Conservation (phyloP, 2,797 vertebrate genomes). For the Protosalanx chinensis region DNA sequence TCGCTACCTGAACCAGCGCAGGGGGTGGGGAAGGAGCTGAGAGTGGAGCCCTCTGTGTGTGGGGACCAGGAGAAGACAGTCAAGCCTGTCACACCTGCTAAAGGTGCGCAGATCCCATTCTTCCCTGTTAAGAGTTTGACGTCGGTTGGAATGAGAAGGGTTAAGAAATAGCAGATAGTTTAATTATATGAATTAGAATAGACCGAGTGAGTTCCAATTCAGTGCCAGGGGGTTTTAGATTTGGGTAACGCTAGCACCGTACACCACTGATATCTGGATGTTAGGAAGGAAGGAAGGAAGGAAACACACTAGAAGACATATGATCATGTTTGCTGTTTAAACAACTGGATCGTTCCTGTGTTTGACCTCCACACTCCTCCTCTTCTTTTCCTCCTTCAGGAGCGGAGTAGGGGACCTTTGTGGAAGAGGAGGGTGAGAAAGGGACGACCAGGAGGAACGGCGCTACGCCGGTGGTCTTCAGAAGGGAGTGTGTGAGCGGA, state of each 20-base stretch:
- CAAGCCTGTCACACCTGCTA: conserved; percentile 39
- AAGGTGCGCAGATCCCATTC: conserved; percentile 53
- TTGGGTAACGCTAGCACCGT: too few relatives aligned
- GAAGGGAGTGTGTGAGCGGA: conserved; percentile 40
- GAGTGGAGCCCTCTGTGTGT: conserved; percentile 59
- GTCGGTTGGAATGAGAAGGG: neutral
- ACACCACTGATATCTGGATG: too few relatives aligned
- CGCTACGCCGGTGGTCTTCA: conserved; percentile 55
- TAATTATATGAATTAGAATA: too few relatives aligned
- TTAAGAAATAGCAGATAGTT: neutral
- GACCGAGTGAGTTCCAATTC: too few relatives aligned
- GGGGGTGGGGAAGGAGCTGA: conserved; percentile 54
- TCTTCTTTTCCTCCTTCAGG: conserved; percentile 22
- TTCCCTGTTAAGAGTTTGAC: neutral
- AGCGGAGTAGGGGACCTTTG: conserved; percentile 32
- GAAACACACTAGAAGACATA: too few relatives aligned
- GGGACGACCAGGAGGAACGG: conserved; percentile 33
- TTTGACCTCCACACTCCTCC: neutral
- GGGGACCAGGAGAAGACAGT: conserved; percentile 36
- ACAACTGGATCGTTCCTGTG: neutral
- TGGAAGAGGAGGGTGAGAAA: conserved; percentile 13
- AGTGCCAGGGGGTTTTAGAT: too few relatives aligned
- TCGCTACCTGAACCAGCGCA: conserved; percentile 13
- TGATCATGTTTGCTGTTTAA: too few relatives aligned
- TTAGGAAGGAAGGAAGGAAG: too few relatives aligned